These are phyloP conservation scores for Gymnosoma rotundatum DNA, from an alignment of 2,888 invertebrate species.

Conservation along the genomic window DNA sequence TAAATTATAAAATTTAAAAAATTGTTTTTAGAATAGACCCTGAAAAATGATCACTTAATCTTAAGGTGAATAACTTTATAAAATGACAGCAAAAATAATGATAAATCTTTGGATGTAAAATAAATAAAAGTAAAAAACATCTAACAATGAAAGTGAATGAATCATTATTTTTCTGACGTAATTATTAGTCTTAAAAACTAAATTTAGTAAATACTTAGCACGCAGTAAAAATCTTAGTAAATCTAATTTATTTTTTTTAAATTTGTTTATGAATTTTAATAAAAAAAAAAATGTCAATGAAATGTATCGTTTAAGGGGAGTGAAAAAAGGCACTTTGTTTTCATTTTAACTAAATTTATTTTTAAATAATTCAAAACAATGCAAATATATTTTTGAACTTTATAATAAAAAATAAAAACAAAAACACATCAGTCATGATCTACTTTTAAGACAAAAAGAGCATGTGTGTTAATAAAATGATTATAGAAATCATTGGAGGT, in stretches of 20 bases:
- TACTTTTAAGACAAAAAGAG: background rate
- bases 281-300: conserved; percentile 31
- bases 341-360: conserved; percentile 44
- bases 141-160: too few species aligned
- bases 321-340: conserved; percentile 43
- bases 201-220: too few species aligned
- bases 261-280: conserved; percentile 50
- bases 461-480: conserved; percentile 11
- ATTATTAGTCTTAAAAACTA: too few species aligned
- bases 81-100: too few species aligned
- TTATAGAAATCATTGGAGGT: conserved; percentile 28
- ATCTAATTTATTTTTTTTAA: background rate
- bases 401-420: background rate
- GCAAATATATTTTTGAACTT: conserved; percentile 50
- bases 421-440: conserved; percentile 10
- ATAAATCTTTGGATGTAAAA: too few species aligned
- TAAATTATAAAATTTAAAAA: too few species aligned
- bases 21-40: too few species aligned
- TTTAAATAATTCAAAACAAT: conserved; percentile 52
- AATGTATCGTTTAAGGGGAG: conserved; percentile 33
- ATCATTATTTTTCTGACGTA: too few species aligned
- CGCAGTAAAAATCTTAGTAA: conserved; percentile 5
- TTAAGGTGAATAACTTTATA: too few species aligned
- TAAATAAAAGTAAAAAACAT: too few species aligned
- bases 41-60: too few species aligned